Evolutionary conservation across 2,888 invertebrate genomes (phyloP).

Genomic region (Hyposoter didymator): DNA sequence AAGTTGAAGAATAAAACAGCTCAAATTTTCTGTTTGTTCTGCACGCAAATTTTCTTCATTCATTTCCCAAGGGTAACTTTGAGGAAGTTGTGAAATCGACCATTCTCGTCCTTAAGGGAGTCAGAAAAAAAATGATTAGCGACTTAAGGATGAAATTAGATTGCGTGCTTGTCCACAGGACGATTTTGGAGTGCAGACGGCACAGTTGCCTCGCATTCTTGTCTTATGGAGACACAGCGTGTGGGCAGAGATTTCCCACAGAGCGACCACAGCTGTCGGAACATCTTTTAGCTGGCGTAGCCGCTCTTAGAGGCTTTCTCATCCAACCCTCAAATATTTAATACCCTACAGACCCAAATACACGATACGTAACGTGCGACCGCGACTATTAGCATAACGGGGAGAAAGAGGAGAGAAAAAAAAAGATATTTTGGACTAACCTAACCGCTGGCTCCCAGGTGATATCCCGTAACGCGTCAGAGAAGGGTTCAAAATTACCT

Average conservation of each 20-base stretch:
- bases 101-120: conserved; percentile 9
- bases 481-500: conserved; percentile 58
- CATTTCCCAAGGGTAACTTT: background rate
- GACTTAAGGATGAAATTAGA: conserved; percentile 9
- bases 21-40: background rate
- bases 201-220: conserved; percentile 41
- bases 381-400: conserved; percentile 63
- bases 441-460: conserved; percentile 60
- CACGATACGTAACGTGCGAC: conserved; percentile 31
- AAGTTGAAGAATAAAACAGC: conserved; percentile 4
- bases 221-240: conserved; percentile 71
- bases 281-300: conserved; percentile 73
- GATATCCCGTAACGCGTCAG: conserved; percentile 49
- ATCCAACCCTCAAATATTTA: conserved; percentile 47
- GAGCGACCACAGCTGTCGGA: conserved; percentile 79
- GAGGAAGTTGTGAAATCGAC: conserved; percentile 31
- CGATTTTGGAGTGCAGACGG: conserved; percentile 50
- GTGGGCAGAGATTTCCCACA: conserved; percentile 81
- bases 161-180: conserved; percentile 8
- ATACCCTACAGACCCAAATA: conserved; percentile 39
- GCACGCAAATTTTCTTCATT: background rate
- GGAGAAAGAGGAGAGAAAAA: conserved; percentile 26
- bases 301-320: conserved; percentile 18
- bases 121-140: conserved; percentile 8
- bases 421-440: conserved; percentile 31